Evolutionary conservation across 2,888 invertebrate genomes (phyloP).

Genomic region (Kuschelorhynchus macadamiae): DNA sequence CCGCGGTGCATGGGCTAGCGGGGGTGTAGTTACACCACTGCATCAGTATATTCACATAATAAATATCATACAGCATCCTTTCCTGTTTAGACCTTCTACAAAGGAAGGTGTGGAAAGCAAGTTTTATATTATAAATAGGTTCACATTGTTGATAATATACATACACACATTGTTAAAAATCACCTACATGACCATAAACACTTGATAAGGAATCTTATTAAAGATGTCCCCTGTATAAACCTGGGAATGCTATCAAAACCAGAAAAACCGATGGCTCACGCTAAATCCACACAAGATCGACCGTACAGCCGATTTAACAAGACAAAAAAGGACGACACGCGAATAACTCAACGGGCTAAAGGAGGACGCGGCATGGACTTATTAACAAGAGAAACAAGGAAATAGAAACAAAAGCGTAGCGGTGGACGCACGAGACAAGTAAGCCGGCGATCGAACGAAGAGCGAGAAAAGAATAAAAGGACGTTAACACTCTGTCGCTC

Average conservation of each 20-base stretch:
- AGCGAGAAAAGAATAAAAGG: constrained; percentile 48
- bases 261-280: constrained; percentile 47
- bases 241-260: constrained; percentile 43
- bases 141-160: too few relatives aligned
- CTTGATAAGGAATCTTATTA: constrained; percentile 3
- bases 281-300: constrained; percentile 46
- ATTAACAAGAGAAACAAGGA: constrained; percentile 46
- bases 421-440: constrained; percentile 48
- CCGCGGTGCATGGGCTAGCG: too few relatives aligned
- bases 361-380: constrained; percentile 29
- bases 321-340: constrained; percentile 36
- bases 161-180: too few relatives aligned
- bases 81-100: too few relatives aligned
- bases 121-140: too few relatives aligned
- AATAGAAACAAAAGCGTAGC: constrained; percentile 47
- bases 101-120: too few relatives aligned
- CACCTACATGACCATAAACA: too few relatives aligned
- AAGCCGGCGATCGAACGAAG: constrained; percentile 39
- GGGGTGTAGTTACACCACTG: too few relatives aligned
- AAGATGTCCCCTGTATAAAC: constrained; percentile 28
- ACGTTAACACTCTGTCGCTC: constrained; percentile 37
- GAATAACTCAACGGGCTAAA: constrained; percentile 31
- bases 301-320: constrained; percentile 36
- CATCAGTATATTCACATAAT: too few relatives aligned
- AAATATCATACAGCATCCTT: too few relatives aligned